Evolutionary conservation across 2,113 vertebrate genomes (phyloP).

Genomic region (Notarius lentiginosus): DNA sequence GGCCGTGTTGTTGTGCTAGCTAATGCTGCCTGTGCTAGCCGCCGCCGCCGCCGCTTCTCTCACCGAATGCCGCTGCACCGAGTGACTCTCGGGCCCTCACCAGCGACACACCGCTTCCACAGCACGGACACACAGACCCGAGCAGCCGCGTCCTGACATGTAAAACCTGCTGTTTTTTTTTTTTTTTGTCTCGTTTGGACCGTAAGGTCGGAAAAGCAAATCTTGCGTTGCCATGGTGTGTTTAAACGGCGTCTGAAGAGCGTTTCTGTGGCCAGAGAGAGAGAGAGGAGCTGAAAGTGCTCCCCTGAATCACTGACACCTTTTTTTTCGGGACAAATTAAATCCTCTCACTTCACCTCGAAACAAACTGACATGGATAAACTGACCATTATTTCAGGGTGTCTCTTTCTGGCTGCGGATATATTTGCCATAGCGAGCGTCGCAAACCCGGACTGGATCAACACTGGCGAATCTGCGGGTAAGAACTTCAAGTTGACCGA

Average conservation of each 20-base stretch:
- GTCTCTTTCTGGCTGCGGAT: constrained; percentile 96
- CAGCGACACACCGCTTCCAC: background rate
- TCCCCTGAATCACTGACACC: background rate
- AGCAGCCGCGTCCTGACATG: constrained; percentile 7
- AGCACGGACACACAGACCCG: background rate
- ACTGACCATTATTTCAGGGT: constrained; percentile 97
- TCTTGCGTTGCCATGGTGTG: constrained; percentile 10
- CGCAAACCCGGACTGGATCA: constrained; percentile 98
- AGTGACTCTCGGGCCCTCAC: constrained; percentile 40
- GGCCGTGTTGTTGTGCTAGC: constrained; percentile 50
- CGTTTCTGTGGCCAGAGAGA: background rate
- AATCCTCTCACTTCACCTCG: background rate
- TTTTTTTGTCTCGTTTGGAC: background rate
- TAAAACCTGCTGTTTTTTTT: constrained; percentile 16
- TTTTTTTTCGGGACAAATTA: background rate
- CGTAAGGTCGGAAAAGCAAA: background rate
- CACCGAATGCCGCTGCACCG: constrained; percentile 62
- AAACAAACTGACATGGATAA: constrained; percentile 82
- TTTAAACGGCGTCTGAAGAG: background rate
- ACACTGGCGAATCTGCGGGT: constrained; percentile 97
- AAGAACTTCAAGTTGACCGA: constrained; percentile 55
- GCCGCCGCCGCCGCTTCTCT: constrained; percentile 58
- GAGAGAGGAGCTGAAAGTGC: background rate
- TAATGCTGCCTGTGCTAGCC: constrained; percentile 63
- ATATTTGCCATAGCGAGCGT: constrained; percentile 98